Percentiles rank a stretch among this genome's conserved stretches.
These are phyloP conservation scores for Gorsachius goisagi DNA, from an alignment of 2,113 vertebrate species.

Conservation along the genomic window DNA sequence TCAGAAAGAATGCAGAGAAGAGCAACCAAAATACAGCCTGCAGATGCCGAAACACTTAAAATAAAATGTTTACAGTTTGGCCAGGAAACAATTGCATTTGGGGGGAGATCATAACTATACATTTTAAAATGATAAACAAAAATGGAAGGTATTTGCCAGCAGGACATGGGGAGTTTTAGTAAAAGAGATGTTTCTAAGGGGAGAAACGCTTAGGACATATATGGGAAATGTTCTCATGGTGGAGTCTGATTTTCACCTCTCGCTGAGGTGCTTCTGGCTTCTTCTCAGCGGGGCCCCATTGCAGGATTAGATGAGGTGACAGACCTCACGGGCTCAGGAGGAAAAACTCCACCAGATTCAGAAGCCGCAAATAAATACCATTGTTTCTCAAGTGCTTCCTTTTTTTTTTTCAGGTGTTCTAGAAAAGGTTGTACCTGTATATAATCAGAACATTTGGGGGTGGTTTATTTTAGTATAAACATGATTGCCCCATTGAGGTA, in stretches of 20 bases:
- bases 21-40: not conserved
- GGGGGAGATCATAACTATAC: not conserved
- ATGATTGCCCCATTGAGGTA: not conserved
- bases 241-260: not conserved
- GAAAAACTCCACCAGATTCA: not conserved
- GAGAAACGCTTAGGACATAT: not conserved
- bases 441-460: not conserved
- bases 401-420: not conserved
- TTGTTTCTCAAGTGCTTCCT: not conserved
- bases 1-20: not conserved
- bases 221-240: not conserved
- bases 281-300: not conserved
- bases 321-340: not conserved
- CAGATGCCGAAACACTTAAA: not conserved
- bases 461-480: conserved; percentile 47
- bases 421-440: not conserved
- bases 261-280: not conserved
- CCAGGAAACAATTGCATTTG: not conserved
- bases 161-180: not conserved
- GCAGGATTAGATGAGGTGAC: not conserved
- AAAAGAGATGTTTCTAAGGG: not conserved
- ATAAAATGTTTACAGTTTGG: not conserved
- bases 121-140: not conserved
- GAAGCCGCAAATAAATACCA: not conserved
- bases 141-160: not conserved